Evolutionary conservation across 2,113 vertebrate species (phyloP).

Genomic region (Hippocampus abdominalis): DNA sequence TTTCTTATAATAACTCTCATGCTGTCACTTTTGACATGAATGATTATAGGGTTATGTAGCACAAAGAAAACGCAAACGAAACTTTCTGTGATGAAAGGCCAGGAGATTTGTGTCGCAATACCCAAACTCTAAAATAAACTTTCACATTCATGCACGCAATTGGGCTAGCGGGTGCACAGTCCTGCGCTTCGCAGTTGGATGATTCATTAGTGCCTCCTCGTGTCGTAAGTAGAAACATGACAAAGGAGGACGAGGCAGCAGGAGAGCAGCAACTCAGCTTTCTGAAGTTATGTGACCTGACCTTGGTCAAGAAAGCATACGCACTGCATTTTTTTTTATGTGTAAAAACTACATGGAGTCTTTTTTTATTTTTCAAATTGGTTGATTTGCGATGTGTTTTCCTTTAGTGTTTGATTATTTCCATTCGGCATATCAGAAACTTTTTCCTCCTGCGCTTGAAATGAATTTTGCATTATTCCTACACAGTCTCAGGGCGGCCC

Average conservation of each 20-base stretch:
- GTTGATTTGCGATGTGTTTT: background rate
- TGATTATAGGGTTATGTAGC: slow-evolving; percentile 43
- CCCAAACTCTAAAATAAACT: slow-evolving; percentile 12
- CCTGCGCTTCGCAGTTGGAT: slow-evolving; percentile 50
- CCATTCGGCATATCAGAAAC: background rate
- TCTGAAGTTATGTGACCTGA: slow-evolving; percentile 30
- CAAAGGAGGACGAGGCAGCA: slow-evolving; percentile 21
- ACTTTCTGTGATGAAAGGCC: slow-evolving; percentile 52
- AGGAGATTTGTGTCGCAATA: slow-evolving; percentile 38
- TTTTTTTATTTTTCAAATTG: background rate
- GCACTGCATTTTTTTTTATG: background rate
- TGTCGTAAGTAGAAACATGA: slow-evolving; percentile 41
- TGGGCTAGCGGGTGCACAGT: slow-evolving; percentile 38
- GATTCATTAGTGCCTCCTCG: slow-evolving; percentile 57
- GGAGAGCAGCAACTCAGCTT: slow-evolving; percentile 24
- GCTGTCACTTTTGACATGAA: slow-evolving; percentile 25
- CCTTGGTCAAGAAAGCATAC: slow-evolving; percentile 6
- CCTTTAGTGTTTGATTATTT: background rate
- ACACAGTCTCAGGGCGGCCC: too few relatives aligned
- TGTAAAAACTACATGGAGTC: background rate
- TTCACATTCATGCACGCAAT: slow-evolving; percentile 19
- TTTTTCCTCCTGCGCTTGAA: background rate
- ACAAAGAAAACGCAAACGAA: slow-evolving; percentile 44
- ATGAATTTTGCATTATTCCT: background rate
- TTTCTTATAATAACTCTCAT: background rate